Evolutionary conservation across 2,113 vertebrate genomes (phyloP).

Genomic region (Eidolon helvum): DNA sequence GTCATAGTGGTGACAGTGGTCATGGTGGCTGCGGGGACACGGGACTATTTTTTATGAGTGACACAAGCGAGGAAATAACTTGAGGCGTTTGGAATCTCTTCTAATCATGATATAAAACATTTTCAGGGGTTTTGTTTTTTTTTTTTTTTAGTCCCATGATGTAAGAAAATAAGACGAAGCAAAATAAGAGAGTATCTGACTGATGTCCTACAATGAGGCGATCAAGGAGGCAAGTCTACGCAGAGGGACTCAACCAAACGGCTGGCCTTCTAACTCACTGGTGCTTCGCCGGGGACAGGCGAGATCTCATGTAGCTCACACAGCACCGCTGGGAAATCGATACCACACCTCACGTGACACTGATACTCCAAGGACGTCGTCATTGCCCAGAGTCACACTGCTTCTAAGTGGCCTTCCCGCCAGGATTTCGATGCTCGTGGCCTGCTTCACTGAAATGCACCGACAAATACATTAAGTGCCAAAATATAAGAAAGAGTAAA

Average conservation of each 20-base stretch:
- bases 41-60: not conserved
- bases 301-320: not conserved
- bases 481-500: not conserved
- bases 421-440: not conserved
- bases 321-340: not conserved
- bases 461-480: not conserved
- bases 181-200: not conserved
- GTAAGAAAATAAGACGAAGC: not conserved
- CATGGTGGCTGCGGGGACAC: not conserved
- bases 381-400: not conserved
- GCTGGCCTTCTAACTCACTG: not conserved
- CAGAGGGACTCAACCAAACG: too few species aligned
- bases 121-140: not conserved
- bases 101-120: not conserved
- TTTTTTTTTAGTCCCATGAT: not conserved
- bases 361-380: not conserved
- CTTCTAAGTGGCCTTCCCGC: not conserved
- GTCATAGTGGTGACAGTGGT: rapidly evolving
- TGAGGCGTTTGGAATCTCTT: not conserved
- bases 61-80: not conserved
- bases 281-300: not conserved
- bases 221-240: not conserved
- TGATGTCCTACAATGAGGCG: not conserved
- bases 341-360: not conserved
- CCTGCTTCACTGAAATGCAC: not conserved